Percentiles rank a stretch among this genome's conserved stretches.
Evolutionary conservation across 2,888 invertebrate genomes (phyloP).

Genomic region (Mythimna ferrago): DNA sequence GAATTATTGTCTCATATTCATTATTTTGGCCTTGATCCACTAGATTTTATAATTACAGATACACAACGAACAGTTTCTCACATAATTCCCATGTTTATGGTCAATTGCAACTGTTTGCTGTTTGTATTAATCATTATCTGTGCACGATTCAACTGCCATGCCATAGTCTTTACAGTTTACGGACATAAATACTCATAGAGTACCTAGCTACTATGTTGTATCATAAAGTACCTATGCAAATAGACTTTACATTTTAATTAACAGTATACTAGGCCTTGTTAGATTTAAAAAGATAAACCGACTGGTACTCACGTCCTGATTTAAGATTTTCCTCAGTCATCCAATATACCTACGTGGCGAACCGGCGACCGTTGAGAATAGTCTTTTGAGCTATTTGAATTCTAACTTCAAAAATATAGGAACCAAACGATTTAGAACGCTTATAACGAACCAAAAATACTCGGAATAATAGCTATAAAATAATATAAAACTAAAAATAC

Average conservation of each 20-base stretch:
- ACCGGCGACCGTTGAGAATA: not conserved
- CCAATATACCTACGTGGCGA: not conserved
- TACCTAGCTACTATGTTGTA: constrained; percentile 5
- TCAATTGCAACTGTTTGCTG: constrained; percentile 38
- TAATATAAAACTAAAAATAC: constrained; percentile 63
- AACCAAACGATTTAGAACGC: constrained; percentile 45
- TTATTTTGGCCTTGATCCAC: constrained; percentile 58
- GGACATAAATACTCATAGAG: constrained; percentile 5
- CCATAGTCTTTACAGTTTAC: constrained; percentile 30
- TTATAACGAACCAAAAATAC: constrained; percentile 56
- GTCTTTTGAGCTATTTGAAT: constrained; percentile 2
- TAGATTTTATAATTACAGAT: constrained; percentile 59
- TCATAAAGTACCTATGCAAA: constrained; percentile 15
- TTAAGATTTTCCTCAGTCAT: constrained; percentile 12
- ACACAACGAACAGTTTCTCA: constrained; percentile 50
- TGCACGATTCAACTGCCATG: constrained; percentile 47
- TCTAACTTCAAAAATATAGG: constrained; percentile 12
- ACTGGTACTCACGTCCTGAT: not conserved
- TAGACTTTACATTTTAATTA: constrained; percentile 24
- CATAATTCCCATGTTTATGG: constrained; percentile 59
- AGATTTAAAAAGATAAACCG: constrained; percentile 20
- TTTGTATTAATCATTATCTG: constrained; percentile 50
- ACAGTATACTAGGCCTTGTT: not conserved
- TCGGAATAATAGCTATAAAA: constrained; percentile 58
- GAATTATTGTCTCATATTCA: constrained; percentile 56